Evolutionary conservation across 2,113 vertebrate genomes (phyloP).

Genomic region (Sminthopsis crassicaudata): DNA sequence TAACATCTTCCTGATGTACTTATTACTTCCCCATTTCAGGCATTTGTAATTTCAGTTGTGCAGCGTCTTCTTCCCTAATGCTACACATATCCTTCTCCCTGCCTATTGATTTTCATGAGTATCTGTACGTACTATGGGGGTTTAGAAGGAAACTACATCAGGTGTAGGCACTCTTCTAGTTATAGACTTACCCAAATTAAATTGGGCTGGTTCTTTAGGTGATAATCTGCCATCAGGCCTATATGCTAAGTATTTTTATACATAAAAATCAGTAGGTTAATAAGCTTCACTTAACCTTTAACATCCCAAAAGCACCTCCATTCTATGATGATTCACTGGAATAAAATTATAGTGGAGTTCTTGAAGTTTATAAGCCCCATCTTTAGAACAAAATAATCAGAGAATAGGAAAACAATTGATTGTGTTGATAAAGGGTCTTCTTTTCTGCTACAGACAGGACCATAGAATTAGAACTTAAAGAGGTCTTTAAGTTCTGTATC

Average conservation of each 20-base stretch:
- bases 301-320: too few species aligned
- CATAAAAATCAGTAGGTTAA: not conserved
- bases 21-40: not conserved
- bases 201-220: not conserved
- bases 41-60: not conserved
- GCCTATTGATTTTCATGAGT: not conserved
- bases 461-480: not conserved
- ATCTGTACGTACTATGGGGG: too few species aligned
- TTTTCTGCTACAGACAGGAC: not conserved
- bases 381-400: not conserved
- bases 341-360: not conserved
- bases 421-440: not conserved
- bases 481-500: not conserved
- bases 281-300: not conserved
- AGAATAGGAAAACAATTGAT: not conserved
- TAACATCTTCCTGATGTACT: not conserved
- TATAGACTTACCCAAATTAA: not conserved
- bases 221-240: not conserved
- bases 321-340: not conserved
- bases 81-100: not conserved
- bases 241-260: not conserved
- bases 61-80: not conserved
- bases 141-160: not conserved
- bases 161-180: not conserved
- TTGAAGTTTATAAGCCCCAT: not conserved